Base-by-base conservation (phyloP, 30 jellyfish, hydroid and myxozoan species). In the Catostylus mosaicus region DNA sequence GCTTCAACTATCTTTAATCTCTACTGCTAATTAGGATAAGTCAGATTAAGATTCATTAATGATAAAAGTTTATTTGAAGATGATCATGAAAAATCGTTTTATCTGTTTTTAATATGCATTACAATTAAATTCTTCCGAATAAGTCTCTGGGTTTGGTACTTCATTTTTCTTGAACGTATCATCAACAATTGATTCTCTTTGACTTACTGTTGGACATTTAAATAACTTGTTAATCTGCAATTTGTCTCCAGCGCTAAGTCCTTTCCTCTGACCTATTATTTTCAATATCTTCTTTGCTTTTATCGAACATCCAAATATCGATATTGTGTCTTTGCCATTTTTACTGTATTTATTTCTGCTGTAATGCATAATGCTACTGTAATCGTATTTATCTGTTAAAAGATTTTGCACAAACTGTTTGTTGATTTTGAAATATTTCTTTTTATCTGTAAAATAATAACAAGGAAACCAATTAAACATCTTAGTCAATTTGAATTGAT, bases 191-290 rank as follows among this genome's bases (percentile, higher is more conserved):
- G 74, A 20, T 18, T 61, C 46, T 32, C 78, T 66, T 66, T 66
- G 20, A 32, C 8, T 11, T 16, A 3, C 12, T 3, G 24, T 27
- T 48, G 70, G 50, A 37, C 86, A 75, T 33, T 75, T 56, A 20
- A 75, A 75, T 0, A 75, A 63, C 51, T 56, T 75, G 32, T 75
- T 75, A 0, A 75, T 56, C 26, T 51, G 75, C 32, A 31, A 52
- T 1, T 37, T 57, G 52, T 75, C 86, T 30, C 86, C 86, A 24
- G 86, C 86, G 32, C 86, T 75, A 36, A 75, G 36, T n/a, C 86
- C 86, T 30, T 75, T 59, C 20, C 86, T 0, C 20, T 75, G 86
- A 3, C 86, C 86, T 27, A 75, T 73, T 23, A 73, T 16, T 18
- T 73, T 30, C 33, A 73, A 18, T 0, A 31, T 51, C 5, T 73